Conservation (phyloP, 2,888 invertebrate genomes). For the Mythimna ferrago region DNA sequence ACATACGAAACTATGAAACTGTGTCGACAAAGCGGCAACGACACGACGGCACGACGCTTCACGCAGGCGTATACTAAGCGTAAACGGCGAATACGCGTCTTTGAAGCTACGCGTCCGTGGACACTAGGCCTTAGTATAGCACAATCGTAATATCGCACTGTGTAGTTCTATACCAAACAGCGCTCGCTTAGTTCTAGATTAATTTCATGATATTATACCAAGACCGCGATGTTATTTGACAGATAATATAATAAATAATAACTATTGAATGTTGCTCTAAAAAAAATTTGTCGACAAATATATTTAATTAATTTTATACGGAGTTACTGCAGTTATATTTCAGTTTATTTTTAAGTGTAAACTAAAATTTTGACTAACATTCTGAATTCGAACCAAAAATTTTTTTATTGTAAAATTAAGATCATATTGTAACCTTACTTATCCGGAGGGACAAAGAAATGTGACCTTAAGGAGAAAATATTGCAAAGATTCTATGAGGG, state of each 20-base stretch:
- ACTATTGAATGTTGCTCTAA: conserved; percentile 6
- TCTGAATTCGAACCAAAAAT: conserved; percentile 49
- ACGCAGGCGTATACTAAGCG: too few relatives aligned
- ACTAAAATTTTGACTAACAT: conserved; percentile 58
- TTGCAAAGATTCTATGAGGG: too few relatives aligned
- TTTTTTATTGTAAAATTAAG: conserved; percentile 13
- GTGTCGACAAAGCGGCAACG: too few relatives aligned
- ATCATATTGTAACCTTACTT: conserved; percentile 18
- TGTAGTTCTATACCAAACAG: conserved; percentile 9
- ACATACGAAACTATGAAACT: too few relatives aligned
- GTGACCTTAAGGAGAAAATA: too few relatives aligned
- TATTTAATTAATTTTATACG: conserved; percentile 10
- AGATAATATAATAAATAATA: conserved; percentile 2
- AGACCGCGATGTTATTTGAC: conserved; percentile 34
- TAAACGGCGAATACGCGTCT: too few relatives aligned
- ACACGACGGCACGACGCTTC: too few relatives aligned
- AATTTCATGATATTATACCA: conserved; percentile 31
- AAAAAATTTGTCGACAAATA: conserved; percentile 11
- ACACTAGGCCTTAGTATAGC: neutral
- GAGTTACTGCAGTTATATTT: conserved; percentile 53
- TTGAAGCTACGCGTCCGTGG: too few relatives aligned
- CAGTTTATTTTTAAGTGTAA: conserved; percentile 59
- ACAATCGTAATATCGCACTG: conserved; percentile 27
- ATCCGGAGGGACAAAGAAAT: neutral
- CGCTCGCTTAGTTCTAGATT: neutral